Percentiles rank a stretch among this genome's conserved stretches.
These are phyloP conservation scores for Leucophenga maculata DNA, from an alignment of 2,888 invertebrate genomes.

Conservation along the genomic window DNA sequence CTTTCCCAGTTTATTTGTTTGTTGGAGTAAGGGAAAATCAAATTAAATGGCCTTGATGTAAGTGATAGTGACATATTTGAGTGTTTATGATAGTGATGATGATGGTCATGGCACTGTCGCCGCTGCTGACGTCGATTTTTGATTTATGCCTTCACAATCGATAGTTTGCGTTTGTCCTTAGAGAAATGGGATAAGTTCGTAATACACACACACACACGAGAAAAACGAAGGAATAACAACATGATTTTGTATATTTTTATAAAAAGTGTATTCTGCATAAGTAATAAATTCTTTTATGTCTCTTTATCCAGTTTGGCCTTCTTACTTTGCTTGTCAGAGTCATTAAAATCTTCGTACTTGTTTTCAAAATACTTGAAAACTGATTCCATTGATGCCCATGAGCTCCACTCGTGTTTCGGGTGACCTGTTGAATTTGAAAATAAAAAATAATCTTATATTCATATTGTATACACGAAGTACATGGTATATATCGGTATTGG, in stretches of 20 bases:
- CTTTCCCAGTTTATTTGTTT: conserved; percentile 52
- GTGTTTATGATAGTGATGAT: conserved; percentile 40
- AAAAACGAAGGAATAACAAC: conserved; percentile 3
- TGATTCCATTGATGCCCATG: conserved; percentile 77
- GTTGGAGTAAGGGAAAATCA: conserved; percentile 60
- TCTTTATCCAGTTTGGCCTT: not conserved
- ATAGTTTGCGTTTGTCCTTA: conserved; percentile 57
- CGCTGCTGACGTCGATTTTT: conserved; percentile 25
- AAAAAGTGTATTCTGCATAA: not conserved
- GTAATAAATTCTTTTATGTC: not conserved
- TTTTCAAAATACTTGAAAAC: conserved; percentile 78
- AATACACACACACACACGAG: conserved; percentile 23
- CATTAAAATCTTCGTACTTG: conserved; percentile 52
- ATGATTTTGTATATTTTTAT: not conserved
- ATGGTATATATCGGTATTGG: too few relatives aligned
- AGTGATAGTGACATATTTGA: conserved; percentile 69
- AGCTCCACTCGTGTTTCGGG: conserved; percentile 81
- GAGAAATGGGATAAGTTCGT: conserved; percentile 57
- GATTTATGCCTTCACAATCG: conserved; percentile 59
- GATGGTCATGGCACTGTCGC: not conserved
- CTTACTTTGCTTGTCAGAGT: not conserved
- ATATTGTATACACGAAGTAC: not conserved
- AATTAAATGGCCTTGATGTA: conserved; percentile 69
- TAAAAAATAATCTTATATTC: not conserved
- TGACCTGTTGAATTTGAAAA: conserved; percentile 73